phyloP scores from a whole-genome alignment of 2,113 vertebrate genomes.

The Amphiprion percula region DNA sequence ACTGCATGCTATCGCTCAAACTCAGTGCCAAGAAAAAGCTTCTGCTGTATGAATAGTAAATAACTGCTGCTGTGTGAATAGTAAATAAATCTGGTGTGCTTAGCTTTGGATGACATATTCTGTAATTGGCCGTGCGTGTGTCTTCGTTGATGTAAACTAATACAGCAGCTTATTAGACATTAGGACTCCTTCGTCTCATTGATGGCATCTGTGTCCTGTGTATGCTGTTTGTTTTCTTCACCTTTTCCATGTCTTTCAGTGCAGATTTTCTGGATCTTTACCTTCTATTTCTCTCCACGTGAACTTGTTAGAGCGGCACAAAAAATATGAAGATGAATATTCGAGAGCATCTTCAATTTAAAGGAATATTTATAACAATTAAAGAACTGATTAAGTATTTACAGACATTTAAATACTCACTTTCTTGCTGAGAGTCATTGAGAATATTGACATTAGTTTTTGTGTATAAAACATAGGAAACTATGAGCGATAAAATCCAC shows the following conservation, averaged over 20 bases:
- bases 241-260: not conserved
- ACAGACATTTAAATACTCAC: not conserved
- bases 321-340: not conserved
- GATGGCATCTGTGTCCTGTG: constrained; percentile 1
- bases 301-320: constrained; percentile 27
- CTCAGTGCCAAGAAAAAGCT: constrained; percentile 27
- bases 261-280: constrained; percentile 13
- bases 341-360: not conserved
- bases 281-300: not conserved
- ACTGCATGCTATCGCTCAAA: constrained; percentile 14
- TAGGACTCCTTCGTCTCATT: constrained; percentile 1
- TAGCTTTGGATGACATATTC: constrained; percentile 34
- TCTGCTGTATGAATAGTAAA: constrained; percentile 52
- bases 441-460: not conserved
- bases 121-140: constrained; percentile 30
- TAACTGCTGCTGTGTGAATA: constrained; percentile 53
- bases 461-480: not conserved
- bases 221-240: constrained; percentile 10
- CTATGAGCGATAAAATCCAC: not conserved
- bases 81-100: constrained; percentile 64
- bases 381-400: not conserved
- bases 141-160: constrained; percentile 27
- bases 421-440: not conserved
- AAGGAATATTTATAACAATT: not conserved
- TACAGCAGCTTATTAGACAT: constrained; percentile 13